phyloP scores from a whole-genome alignment of 2,888 invertebrate genomes.

The Tenthredo mesomela region DNA sequence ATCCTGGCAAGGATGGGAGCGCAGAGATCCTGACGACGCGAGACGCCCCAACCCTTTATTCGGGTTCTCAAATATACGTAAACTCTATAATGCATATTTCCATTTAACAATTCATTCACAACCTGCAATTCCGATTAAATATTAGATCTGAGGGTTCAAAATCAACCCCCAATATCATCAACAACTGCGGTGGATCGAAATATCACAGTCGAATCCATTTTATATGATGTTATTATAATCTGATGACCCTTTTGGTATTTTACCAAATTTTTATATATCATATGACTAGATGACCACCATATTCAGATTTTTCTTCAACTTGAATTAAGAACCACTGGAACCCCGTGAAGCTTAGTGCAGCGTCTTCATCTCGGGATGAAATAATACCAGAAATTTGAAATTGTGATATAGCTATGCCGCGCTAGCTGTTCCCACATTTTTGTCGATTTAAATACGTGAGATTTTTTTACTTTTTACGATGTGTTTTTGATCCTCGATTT shows the following conservation, averaged over 20 bases:
- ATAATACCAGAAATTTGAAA: slow-evolving; percentile 9
- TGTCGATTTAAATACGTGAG: slow-evolving; percentile 5
- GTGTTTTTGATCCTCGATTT: neutral
- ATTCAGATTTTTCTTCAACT: neutral
- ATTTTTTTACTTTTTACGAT: neutral
- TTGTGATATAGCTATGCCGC: neutral
- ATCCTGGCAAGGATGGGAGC: slow-evolving; percentile 59
- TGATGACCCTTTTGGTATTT: neutral
- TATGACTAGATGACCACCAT: neutral
- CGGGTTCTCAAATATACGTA: slow-evolving; percentile 36
- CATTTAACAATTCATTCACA: too few species aligned
- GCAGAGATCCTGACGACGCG: slow-evolving; percentile 39
- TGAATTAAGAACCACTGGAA: slow-evolving; percentile 32
- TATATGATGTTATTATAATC: neutral
- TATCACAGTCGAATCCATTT: neutral
- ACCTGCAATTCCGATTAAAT: too few species aligned
- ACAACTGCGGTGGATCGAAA: too few species aligned
- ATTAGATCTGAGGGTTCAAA: too few species aligned
- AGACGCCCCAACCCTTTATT: slow-evolving; percentile 21
- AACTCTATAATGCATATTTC: neutral
- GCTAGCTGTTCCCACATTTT: neutral
- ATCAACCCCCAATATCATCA: neutral
- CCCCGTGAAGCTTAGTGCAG: slow-evolving; percentile 29
- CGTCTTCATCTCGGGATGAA: slow-evolving; percentile 45
- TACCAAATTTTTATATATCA: neutral